A percentile compares a stretch with the other conserved stretches of the same genome.
These are phyloP conservation scores for Psittacula cyanocephala DNA, from an alignment of 2,113 vertebrate species.

Conservation along the genomic window DNA sequence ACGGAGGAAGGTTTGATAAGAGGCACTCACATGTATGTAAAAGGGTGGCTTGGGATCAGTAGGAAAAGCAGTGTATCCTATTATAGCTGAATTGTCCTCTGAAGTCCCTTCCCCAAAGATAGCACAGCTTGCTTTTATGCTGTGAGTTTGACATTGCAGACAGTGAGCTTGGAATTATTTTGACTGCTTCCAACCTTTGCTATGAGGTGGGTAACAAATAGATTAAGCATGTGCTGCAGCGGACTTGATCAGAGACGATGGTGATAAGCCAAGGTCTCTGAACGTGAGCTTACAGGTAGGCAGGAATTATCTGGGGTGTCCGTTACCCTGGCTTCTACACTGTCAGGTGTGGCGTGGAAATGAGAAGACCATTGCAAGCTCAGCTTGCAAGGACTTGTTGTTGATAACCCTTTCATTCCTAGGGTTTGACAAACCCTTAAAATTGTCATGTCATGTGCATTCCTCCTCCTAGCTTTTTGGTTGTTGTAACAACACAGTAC, in stretches of 20 bases:
- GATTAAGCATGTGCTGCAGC: fast-evolving
- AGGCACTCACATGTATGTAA: background rate
- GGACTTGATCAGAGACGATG: background rate
- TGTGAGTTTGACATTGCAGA: background rate
- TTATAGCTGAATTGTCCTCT: background rate
- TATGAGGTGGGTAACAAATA: background rate
- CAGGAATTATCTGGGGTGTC: background rate
- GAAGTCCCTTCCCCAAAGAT: background rate
- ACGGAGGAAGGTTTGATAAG: background rate
- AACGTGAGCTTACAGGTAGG: background rate
- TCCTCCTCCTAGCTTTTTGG: background rate
- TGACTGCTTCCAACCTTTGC: background rate
- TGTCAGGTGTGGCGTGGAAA: background rate
- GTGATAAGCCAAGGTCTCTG: fast-evolving
- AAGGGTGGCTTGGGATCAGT: background rate
- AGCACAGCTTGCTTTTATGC: background rate
- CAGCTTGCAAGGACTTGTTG: background rate
- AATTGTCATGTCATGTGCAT: background rate
- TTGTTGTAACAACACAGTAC: background rate
- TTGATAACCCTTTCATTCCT: background rate
- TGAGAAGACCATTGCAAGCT: background rate
- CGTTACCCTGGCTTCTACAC: background rate
- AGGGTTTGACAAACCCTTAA: background rate
- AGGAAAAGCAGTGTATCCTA: background rate
- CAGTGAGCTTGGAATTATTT: background rate